These are phyloP conservation scores for Semnornis frantzii DNA, from an alignment of 2,113 vertebrate species.

Conservation along the genomic window DNA sequence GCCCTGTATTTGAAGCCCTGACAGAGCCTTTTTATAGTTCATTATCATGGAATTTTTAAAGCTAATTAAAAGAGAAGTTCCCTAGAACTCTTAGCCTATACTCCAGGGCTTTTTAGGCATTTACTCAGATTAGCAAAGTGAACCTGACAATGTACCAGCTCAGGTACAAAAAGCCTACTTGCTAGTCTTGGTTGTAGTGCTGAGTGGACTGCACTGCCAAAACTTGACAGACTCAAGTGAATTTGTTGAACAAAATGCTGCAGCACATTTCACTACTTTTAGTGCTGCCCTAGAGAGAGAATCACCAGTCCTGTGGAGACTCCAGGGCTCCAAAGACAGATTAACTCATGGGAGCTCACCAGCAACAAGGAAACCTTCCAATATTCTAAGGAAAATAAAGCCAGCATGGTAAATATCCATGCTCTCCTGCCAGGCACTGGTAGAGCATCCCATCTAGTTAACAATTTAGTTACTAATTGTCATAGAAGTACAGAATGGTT, in stretches of 20 bases:
- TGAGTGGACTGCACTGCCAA: neutral
- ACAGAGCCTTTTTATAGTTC: neutral
- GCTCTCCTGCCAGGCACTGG: neutral
- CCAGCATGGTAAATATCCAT: neutral
- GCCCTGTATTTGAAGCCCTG: neutral
- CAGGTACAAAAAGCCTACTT: neutral
- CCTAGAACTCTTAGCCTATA: neutral
- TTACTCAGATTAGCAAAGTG: neutral
- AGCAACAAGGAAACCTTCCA: neutral
- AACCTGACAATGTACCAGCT: neutral
- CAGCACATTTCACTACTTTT: neutral
- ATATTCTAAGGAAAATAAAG: neutral
- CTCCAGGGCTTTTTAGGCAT: neutral
- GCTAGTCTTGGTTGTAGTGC: fast-evolving
- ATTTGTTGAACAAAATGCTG: neutral
- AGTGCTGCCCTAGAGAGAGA: neutral
- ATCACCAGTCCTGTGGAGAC: neutral
- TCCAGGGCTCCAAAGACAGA: neutral
- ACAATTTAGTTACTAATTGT: neutral
- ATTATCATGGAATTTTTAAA: neutral
- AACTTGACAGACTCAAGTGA: neutral
- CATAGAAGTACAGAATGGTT: too few species aligned
- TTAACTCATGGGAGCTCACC: neutral
- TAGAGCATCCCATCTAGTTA: neutral
- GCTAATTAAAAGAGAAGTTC: neutral